Percentiles rank a stretch among this genome's conserved stretches.
Conservation (phyloP, 2,113 vertebrate genomes). For the Xerus inauris region DNA sequence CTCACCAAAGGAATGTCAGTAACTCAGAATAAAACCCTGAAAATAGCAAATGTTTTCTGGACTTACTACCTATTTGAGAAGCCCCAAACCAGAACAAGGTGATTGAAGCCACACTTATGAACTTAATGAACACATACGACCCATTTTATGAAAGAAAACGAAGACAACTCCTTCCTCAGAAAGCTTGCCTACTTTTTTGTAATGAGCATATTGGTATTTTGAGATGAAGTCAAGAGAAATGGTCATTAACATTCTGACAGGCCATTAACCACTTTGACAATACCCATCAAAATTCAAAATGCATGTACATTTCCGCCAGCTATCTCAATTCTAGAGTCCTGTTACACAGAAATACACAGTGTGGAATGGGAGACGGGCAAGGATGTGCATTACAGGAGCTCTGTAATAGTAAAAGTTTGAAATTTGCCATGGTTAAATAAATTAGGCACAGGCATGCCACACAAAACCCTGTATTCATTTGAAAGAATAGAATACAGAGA, state of each 20-base stretch:
- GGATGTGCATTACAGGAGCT: not conserved
- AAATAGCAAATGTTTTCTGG: not conserved
- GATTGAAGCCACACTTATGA: constrained; percentile 18
- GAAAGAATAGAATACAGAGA: constrained; percentile 4
- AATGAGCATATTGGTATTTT: constrained; percentile 6
- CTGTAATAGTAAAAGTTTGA: not conserved
- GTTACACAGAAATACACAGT: not conserved
- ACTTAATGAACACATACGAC: constrained; percentile 27
- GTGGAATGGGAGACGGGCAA: not conserved
- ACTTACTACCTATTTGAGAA: not conserved
- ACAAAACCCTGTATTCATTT: not conserved
- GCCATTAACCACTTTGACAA: not conserved
- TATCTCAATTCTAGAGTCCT: not conserved
- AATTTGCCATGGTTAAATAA: not conserved
- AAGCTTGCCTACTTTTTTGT: constrained; percentile 25
- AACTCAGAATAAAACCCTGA: not conserved
- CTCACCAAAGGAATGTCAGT: too few species aligned
- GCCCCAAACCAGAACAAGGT: not conserved
- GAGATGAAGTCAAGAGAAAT: constrained; percentile 15
- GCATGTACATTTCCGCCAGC: not conserved
- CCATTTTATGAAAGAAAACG: constrained; percentile 28
- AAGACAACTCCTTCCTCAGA: not conserved
- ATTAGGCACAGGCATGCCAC: not conserved
- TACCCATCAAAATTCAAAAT: constrained; percentile 29
- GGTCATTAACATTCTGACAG: constrained; percentile 22